These are phyloP conservation scores for Acleris literana DNA, from an alignment of 2,888 invertebrate species.

Conservation along the genomic window DNA sequence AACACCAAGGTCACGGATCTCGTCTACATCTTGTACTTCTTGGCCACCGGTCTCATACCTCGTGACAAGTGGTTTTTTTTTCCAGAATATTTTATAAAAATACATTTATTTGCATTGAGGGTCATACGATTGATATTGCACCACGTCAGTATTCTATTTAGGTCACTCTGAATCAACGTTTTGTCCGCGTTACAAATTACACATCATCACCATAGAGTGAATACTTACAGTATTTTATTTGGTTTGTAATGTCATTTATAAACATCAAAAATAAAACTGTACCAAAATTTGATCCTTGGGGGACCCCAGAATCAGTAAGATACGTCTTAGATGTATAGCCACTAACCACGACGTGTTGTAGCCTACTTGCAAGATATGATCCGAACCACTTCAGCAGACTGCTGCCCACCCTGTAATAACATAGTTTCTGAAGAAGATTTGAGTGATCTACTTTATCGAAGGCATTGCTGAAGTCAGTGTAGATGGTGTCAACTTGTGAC, in stretches of 20 bases:
- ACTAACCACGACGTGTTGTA: not conserved
- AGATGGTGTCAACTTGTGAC: not conserved
- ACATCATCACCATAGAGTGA: not conserved
- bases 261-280: not conserved
- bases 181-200: not conserved
- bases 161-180: not conserved
- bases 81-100: not conserved
- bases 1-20: conserved; percentile 25
- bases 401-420: not conserved
- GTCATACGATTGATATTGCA: not conserved
- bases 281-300: not conserved
- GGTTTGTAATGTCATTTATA: not conserved
- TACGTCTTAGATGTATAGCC: not conserved
- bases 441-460: not conserved
- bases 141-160: not conserved
- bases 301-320: not conserved
- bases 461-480: not conserved
- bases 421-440: conserved; percentile 2
- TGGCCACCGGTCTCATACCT: conserved; percentile 16
- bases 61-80: conserved; percentile 4
- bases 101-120: not conserved
- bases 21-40: conserved; percentile 6
- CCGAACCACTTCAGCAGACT: not conserved
- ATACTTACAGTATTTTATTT: not conserved
- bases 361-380: not conserved